phyloP scores from a whole-genome alignment of 2,797 vertebrate genomes.

The Myiotriccus ornatus region DNA sequence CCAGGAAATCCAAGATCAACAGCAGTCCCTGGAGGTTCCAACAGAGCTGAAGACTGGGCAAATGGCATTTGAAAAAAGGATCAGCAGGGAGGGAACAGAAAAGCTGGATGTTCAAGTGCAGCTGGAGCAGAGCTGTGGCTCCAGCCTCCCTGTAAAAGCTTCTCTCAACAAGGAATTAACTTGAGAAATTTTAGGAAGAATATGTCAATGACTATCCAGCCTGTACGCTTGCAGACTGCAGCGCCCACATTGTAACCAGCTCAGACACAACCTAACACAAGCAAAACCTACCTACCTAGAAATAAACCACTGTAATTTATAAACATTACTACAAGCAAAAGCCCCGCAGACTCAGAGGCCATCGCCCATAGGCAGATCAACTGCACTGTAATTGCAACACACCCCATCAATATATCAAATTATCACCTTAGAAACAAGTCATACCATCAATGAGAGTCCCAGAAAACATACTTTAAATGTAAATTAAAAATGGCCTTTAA shows the following conservation, averaged over 20 bases:
- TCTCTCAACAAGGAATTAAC: background rate
- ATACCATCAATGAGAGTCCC: background rate
- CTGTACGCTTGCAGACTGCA: background rate
- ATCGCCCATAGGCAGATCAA: background rate
- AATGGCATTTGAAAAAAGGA: background rate
- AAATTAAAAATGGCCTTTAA: background rate
- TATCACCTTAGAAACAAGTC: background rate
- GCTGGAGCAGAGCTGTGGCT: background rate
- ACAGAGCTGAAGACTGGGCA: background rate
- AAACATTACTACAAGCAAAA: background rate
- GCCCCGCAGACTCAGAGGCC: background rate
- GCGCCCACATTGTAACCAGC: background rate
- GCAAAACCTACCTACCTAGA: background rate
- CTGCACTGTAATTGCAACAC: background rate
- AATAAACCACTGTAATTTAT: background rate
- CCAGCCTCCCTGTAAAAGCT: background rate
- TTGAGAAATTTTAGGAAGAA: background rate
- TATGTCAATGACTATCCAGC: fast-evolving
- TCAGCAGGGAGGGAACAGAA: background rate
- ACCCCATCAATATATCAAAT: background rate
- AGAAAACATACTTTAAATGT: background rate
- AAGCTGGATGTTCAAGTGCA: background rate
- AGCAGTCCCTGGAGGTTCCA: background rate
- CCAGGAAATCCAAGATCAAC: background rate
- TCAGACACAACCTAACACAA: background rate